Percentiles rank a stretch among this genome's conserved stretches.
These are phyloP conservation scores for Capitulum mitella DNA, from an alignment of 2,888 invertebrate genomes.

Conservation along the genomic window DNA sequence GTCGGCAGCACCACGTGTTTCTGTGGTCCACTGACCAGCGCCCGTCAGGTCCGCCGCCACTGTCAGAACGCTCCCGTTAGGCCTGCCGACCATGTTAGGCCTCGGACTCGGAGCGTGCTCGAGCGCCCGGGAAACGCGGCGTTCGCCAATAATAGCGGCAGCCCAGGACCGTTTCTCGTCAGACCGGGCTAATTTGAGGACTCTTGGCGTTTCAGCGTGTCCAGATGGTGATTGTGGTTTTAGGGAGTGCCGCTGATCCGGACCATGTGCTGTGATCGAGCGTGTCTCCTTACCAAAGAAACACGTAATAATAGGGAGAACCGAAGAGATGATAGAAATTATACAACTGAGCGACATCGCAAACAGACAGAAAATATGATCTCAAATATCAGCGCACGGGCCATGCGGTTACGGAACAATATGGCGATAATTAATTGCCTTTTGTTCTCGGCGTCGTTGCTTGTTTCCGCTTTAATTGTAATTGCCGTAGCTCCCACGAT, in stretches of 20 bases:
- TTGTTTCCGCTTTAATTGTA: constrained; percentile 24
- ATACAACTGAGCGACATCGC: neutral
- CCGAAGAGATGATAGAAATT: neutral
- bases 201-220: too few species aligned
- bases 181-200: too few species aligned
- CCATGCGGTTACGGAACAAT: constrained; percentile 10
- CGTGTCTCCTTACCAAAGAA: neutral
- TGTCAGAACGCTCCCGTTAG: too few species aligned
- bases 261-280: neutral
- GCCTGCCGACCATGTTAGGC: too few species aligned
- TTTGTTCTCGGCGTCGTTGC: constrained; percentile 4
- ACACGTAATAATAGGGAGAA: neutral
- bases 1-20: too few species aligned
- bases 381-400: neutral
- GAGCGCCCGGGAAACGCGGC: too few species aligned
- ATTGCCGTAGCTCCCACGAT: constrained; percentile 14
- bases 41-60: too few species aligned
- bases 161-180: too few species aligned
- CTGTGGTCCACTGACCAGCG: too few species aligned
- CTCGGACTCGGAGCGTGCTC: too few species aligned
- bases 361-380: neutral
- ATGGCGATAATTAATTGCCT: constrained; percentile 15
- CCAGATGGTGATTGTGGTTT: too few species aligned
- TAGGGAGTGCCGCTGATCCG: neutral
- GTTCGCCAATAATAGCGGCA: too few species aligned